Evolutionary conservation across 2,113 vertebrate species (phyloP), one percentile per base, ranked within the genome.

Genomic region (Todiramphus saurophagus): DNA sequence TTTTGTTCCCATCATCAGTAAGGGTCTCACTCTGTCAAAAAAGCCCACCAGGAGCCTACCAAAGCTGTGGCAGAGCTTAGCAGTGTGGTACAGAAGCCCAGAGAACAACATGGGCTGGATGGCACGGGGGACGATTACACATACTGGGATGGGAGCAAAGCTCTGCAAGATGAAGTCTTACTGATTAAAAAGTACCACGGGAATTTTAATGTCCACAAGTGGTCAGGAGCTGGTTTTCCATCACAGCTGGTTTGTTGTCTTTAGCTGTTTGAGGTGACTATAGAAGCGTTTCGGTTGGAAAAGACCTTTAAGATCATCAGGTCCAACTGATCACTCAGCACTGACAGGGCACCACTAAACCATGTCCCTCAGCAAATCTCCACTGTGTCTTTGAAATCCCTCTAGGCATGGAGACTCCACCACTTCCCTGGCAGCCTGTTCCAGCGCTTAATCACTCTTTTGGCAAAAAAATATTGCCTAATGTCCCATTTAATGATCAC

Each of bases 31-130:
- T 12, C 33, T 56, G 67, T 56, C 91, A 74, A 16, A 1, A 3
- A 77, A 84, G 15, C 35, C 46, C 76, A 48, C 17, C 82, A 64
- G 48, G 44, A 37, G 59, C 6, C 6, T 2, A 5, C 39, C 7
- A 30, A 74, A 93, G 30, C 43, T 53, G 28, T 13, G 16, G 35
- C 59, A 90, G 16, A 0, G 5, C 21, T 72, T 33, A 4, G 31
- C 30, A 14, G 2, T 0, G 0, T 2, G 9, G 39, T 16, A 20
- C 0, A 1, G 62, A 90, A 72, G 35, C 12, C 5, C 9, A 5
- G 53, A 23, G 35, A 58, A 18, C 37, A 39, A 24, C 50, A 6
- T 0, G 0, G 62, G 16, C 50, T 6, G 24, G 39, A 37, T 72
- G 85, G 55, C 53, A 63, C 43, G 20, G 73, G 59, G 66, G 75